phyloP scores from a whole-genome alignment of 2,888 invertebrate genomes.

The Masnerella sp. region DNA sequence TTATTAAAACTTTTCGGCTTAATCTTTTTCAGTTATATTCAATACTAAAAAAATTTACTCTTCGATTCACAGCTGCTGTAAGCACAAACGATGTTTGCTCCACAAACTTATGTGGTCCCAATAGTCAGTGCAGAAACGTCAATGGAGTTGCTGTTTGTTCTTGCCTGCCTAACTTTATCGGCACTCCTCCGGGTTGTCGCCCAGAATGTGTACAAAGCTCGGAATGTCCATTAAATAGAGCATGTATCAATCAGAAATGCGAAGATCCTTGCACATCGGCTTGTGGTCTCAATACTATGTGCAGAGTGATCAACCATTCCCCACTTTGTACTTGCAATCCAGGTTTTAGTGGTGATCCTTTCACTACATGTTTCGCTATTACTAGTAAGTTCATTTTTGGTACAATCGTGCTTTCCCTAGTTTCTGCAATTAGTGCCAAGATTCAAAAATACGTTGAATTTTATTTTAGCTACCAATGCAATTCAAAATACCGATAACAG shows the following conservation, averaged over 20 bases:
- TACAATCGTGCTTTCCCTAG: too few relatives aligned
- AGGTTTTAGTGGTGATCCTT: constrained; percentile 83
- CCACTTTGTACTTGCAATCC: constrained; percentile 79
- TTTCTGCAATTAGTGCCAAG: too few relatives aligned
- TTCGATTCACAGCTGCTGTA: constrained; percentile 4
- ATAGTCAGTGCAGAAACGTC: constrained; percentile 88
- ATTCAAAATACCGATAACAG: constrained; percentile 7
- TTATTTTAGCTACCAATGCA: constrained; percentile 35
- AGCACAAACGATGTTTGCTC: constrained; percentile 12
- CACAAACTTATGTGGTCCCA: constrained; percentile 83
- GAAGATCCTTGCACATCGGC: constrained; percentile 78
- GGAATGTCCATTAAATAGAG: constrained; percentile 88
- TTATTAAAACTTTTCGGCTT: too few relatives aligned
- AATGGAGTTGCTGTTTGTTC: constrained; percentile 89
- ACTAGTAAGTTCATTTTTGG: constrained; percentile 62
- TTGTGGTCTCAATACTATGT: constrained; percentile 78
- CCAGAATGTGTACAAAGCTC: constrained; percentile 92
- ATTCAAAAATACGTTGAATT: too few relatives aligned
- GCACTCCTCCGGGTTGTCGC: constrained; percentile 86
- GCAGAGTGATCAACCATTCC: constrained; percentile 77
- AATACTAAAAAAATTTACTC: not conserved
- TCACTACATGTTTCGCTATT: constrained; percentile 82
- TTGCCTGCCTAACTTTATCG: constrained; percentile 86
- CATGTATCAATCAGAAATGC: constrained; percentile 90
- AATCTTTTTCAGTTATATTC: not conserved